A percentile compares a stretch with the other conserved stretches of the same genome.
Evolutionary conservation across 2,113 vertebrate genomes (phyloP).

Genomic region (Martes martes): DNA sequence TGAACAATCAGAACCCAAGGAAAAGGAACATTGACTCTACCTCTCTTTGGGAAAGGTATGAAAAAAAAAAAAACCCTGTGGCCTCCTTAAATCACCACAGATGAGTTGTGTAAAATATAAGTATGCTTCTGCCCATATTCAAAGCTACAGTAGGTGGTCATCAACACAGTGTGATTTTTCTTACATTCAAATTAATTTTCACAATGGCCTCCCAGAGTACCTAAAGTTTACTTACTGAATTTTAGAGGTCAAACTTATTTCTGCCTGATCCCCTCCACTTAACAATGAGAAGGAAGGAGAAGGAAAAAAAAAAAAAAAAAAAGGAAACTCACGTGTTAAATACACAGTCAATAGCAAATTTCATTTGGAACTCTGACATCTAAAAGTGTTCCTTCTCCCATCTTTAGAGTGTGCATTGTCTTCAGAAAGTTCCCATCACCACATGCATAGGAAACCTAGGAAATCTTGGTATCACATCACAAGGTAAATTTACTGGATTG

Average conservation of each 20-base stretch:
- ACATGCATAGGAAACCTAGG: background rate
- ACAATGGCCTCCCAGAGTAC: accelerated
- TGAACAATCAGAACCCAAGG: background rate
- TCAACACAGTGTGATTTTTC: background rate
- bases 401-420: background rate
- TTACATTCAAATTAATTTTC: background rate
- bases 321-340: background rate
- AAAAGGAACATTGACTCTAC: background rate
- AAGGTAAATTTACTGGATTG: background rate
- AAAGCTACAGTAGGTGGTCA: background rate
- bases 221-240: background rate
- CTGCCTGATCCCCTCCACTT: background rate
- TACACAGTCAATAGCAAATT: background rate
- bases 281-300: background rate
- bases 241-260: background rate
- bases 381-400: background rate
- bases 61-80: background rate
- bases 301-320: background rate
- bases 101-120: background rate
- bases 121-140: background rate
- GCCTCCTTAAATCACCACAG: background rate
- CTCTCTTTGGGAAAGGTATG: background rate
- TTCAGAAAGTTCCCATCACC: background rate
- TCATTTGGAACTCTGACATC: background rate
- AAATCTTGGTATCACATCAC: background rate